A percentile compares a stretch with the other conserved stretches of the same genome.
These are phyloP conservation scores for mouse (Mus musculus) DNA, from an alignment of 2,113 vertebrate species.

Conservation along the genomic window GRCm39 chr9:46636001-46636500, in stretches of 20 bases:
- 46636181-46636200: background rate
- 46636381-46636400: background rate
- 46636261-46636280: background rate
- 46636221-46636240: background rate
- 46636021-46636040: background rate
- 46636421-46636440: background rate
- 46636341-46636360: background rate
- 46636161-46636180: no score
- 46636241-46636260: background rate
- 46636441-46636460: background rate
- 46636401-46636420: background rate
- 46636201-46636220: no score
- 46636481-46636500: background rate
- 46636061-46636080: background rate
- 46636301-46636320: background rate
- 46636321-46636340: background rate
- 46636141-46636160: background rate
- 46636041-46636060: background rate
- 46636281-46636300: background rate
- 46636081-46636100: slow-evolving; percentile 6
- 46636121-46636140: background rate
- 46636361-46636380: background rate
- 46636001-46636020: background rate
- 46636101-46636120: background rate
- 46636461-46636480: background rate